Base-by-base conservation (phyloP, 2,797 vertebrate species). In the Siniperca obscura region DNA sequence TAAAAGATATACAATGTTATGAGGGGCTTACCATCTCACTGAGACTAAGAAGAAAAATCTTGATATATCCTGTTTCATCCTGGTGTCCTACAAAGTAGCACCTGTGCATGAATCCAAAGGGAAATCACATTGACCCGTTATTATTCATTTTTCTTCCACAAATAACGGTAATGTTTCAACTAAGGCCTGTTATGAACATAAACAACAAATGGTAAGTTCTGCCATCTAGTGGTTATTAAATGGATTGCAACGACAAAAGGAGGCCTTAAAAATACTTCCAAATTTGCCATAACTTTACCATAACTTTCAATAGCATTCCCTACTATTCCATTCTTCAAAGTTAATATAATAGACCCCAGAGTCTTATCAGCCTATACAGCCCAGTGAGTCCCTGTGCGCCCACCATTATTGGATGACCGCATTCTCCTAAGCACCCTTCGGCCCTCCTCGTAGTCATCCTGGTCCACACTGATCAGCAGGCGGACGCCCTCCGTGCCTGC, bases 391-490 rank as follows among this genome's bases (percentile, higher is more conserved):
- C 84, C 62, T 72, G 30, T 70, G 65, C 4, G 42, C 65, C 73
- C 83, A 82, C 84, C 84, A 36, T 84, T 67, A 83, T 66, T 14
- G 2, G 59, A 77, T 2, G 76, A 73, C 67, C 34, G 52, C 46
- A 40, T 81, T 69, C 76, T 85, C 22, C 95, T 89, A 80, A 98
- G 94, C 64, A 96, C 77, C 74, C 91, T 92, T 2, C 96, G 93
- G 22, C 97, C 97, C 56, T 97, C 95, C 91, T 98, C 97, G 0
- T 98, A 98, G 93, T 98, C 97, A 0, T 98, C 97, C 90, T 98
- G 97, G 57, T 98, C 97, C 84, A 98, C 97, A 1, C 96, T 97
- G 93, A 98, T 97, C 79, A 98, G 96, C 79, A 98, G 95, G 53
- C 96, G 95, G 44, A 98, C 95, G 0, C 95, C 96, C 89, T 98